Conservation (phyloP, 2,113 vertebrate species). For the Cariama cristata region DNA sequence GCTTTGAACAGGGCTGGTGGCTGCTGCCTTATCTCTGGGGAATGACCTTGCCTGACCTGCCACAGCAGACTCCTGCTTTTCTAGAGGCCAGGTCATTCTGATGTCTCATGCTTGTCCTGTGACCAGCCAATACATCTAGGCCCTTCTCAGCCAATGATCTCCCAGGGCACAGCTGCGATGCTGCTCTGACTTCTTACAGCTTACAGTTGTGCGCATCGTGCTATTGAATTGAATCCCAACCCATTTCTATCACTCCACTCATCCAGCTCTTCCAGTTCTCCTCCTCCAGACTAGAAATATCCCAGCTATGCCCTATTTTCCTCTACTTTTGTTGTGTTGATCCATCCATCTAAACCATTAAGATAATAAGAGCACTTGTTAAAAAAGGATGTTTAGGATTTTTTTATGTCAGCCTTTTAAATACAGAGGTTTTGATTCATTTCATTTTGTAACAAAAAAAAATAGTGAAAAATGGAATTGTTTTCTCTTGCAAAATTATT, state of each 20-base stretch:
- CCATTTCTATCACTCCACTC: not conserved
- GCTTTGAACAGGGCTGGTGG: not conserved
- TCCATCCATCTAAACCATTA: not conserved
- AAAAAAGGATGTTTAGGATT: not conserved
- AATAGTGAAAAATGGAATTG: not conserved
- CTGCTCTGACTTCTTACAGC: not conserved
- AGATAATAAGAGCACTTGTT: not conserved
- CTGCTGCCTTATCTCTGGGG: not conserved
- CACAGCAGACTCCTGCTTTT: not conserved
- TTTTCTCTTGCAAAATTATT: not conserved
- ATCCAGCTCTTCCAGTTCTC: not conserved
- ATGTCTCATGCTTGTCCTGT: not conserved
- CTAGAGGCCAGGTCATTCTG: not conserved
- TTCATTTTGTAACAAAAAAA: not conserved
- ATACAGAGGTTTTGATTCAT: not conserved
- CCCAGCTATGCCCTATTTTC: not conserved
- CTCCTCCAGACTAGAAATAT: not conserved
- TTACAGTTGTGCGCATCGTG: rapidly evolving
- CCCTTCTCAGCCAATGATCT: not conserved
- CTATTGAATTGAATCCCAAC: not conserved
- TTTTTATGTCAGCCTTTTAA: not conserved
- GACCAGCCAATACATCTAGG: not conserved
- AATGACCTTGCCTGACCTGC: not conserved
- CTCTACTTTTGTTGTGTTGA: not conserved
- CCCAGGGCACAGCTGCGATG: not conserved